Conservation (phyloP, 2,888 invertebrate genomes). For the Oxyteleia sp. region DNA sequence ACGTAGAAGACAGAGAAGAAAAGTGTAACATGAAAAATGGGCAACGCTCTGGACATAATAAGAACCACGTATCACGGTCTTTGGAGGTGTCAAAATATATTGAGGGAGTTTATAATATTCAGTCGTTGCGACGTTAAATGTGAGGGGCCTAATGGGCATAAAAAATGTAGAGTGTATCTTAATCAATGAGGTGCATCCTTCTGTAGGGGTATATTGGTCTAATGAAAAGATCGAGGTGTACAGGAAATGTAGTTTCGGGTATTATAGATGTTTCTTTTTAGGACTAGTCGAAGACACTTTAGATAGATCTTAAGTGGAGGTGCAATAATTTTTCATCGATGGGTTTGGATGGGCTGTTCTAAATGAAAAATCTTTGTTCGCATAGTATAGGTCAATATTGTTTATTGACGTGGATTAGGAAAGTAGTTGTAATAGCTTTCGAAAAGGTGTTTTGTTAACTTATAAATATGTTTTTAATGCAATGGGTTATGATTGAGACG, state of each 20-base stretch:
- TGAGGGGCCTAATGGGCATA: constrained; percentile 8
- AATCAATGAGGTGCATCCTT: constrained; percentile 26
- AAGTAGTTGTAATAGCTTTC: not conserved
- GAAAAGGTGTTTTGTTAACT: not conserved
- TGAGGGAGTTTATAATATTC: constrained; percentile 21
- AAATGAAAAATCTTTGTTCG: constrained; percentile 12
- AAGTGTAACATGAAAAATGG: constrained; percentile 37
- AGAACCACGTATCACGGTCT: constrained; percentile 30
- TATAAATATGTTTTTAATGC: too few relatives aligned
- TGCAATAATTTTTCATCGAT: constrained; percentile 45
- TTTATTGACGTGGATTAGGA: not conserved
- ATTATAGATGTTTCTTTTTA: not conserved
- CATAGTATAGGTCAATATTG: not conserved
- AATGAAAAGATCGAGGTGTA: constrained; percentile 8
- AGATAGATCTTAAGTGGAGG: not conserved
- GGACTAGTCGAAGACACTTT: not conserved
- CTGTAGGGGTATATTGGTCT: constrained; percentile 10
- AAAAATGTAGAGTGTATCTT: constrained; percentile 35
- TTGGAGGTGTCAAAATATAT: constrained; percentile 53
- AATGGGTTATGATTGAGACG: too few relatives aligned
- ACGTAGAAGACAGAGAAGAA: not conserved
- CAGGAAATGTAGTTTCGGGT: not conserved
- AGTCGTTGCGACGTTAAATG: constrained; percentile 24
- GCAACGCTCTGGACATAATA: constrained; percentile 18
- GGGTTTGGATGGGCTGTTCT: constrained; percentile 3